Percentiles rank a stretch among this genome's conserved stretches.
Evolutionary conservation across 2,113 vertebrate species (phyloP).

Genomic region (Cervus canadensis): DNA sequence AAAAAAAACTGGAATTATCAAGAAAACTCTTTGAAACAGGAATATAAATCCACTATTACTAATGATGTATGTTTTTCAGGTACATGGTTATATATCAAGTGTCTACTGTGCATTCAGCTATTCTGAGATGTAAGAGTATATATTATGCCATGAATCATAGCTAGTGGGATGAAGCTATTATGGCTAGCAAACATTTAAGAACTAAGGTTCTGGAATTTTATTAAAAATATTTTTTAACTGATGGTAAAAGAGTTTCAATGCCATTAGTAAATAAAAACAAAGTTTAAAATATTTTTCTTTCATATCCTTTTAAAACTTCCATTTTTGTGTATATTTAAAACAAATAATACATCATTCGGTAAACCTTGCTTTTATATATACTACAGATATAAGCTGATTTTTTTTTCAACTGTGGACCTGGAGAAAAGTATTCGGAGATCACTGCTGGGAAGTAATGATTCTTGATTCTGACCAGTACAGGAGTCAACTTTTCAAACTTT

Average conservation of each 20-base stretch:
- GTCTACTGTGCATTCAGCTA: not conserved
- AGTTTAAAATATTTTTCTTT: not conserved
- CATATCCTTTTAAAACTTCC: not conserved
- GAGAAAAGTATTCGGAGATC: conserved; percentile 10
- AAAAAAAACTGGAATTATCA: not conserved
- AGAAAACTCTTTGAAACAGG: not conserved
- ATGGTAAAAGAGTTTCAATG: not conserved
- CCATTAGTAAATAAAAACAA: not conserved
- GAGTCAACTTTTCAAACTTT: not conserved
- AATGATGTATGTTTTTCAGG: not conserved
- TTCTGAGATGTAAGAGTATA: not conserved
- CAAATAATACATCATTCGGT: not conserved
- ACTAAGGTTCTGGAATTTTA: not conserved
- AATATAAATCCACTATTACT: not conserved
- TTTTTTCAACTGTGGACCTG: not conserved
- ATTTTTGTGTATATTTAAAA: not conserved
- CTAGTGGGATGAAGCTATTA: not conserved
- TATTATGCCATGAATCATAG: not conserved
- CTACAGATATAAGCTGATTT: not conserved
- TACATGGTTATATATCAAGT: not conserved
- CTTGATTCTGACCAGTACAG: not conserved
- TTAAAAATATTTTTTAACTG: not conserved
- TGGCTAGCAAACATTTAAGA: not conserved
- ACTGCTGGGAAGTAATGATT: not conserved
- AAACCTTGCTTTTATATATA: not conserved